phyloP scores from a whole-genome alignment of 2,113 vertebrate species.

The Ginglymostoma cirratum region DNA sequence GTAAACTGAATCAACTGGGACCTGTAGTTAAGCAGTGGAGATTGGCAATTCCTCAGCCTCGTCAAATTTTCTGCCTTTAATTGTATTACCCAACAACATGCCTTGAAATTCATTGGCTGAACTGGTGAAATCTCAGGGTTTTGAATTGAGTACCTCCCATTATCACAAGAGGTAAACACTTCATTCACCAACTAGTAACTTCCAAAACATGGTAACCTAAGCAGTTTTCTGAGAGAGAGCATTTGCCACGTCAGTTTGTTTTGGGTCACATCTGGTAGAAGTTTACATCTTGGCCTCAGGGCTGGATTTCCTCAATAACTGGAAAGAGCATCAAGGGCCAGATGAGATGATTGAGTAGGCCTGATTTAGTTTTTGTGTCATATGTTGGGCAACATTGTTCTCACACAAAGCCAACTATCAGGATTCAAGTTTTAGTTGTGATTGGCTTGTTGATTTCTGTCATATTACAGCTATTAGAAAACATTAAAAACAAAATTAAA shows the following conservation, averaged over 20 bases:
- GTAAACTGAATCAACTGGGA: not conserved
- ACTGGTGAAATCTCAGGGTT: not conserved
- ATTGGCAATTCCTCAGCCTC: not conserved
- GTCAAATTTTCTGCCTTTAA: not conserved
- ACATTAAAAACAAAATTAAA: constrained; percentile 5
- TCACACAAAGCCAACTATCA: not conserved
- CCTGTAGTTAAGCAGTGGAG: not conserved
- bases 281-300: constrained; percentile 12
- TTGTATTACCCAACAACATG: not conserved
- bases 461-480: not conserved
- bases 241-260: constrained; percentile 16
- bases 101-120: not conserved
- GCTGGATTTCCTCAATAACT: constrained; percentile 8
- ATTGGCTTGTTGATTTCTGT: not conserved
- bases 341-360: constrained; percentile 18
- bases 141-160: too few relatives aligned
- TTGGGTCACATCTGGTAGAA: constrained; percentile 19
- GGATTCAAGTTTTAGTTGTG: not conserved
- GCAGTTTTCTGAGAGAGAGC: not conserved
- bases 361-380: not conserved
- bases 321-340: not conserved
- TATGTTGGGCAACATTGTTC: constrained; percentile 8
- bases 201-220: constrained; percentile 17
- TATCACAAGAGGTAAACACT: not conserved
- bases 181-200: not conserved